phyloP scores from a whole-genome alignment of 2,888 invertebrate species.

The Temnothorax unifasciatus region DNA sequence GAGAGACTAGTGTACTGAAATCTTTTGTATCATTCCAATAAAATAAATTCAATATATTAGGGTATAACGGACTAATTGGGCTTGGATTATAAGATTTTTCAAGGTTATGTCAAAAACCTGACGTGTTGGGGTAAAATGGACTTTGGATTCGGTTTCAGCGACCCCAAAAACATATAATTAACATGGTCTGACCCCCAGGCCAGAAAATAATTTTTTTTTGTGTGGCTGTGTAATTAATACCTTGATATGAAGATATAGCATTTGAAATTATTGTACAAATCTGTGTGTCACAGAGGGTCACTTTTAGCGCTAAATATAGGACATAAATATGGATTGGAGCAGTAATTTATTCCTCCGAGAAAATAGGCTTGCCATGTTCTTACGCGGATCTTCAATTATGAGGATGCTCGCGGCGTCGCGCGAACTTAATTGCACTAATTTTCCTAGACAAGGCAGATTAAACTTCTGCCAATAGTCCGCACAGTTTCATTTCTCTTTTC shows the following conservation, averaged over 20 bases:
- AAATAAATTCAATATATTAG: too few relatives aligned
- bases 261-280: constrained; percentile 11
- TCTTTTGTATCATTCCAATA: too few relatives aligned
- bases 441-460: constrained; percentile 55
- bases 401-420: constrained; percentile 19
- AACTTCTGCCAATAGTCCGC: constrained; percentile 53
- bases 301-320: background rate
- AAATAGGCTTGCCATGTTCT: constrained; percentile 23
- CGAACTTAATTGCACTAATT: constrained; percentile 54
- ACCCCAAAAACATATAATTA: too few relatives aligned
- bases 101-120: too few relatives aligned
- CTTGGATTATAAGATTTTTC: too few relatives aligned
- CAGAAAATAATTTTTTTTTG: too few relatives aligned
- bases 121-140: too few relatives aligned
- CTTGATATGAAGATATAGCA: background rate
- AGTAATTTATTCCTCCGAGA: constrained; percentile 11
- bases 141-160: too few relatives aligned
- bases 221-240: background rate
- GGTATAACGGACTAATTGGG: too few relatives aligned
- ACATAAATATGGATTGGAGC: constrained; percentile 2
- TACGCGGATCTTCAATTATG: constrained; percentile 5
- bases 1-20: too few relatives aligned
- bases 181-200: too few relatives aligned
- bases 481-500: constrained; percentile 40
- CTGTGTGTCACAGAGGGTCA: background rate